Conservation (phyloP, 2,113 vertebrate species). For the Toxotes chatareus region DNA sequence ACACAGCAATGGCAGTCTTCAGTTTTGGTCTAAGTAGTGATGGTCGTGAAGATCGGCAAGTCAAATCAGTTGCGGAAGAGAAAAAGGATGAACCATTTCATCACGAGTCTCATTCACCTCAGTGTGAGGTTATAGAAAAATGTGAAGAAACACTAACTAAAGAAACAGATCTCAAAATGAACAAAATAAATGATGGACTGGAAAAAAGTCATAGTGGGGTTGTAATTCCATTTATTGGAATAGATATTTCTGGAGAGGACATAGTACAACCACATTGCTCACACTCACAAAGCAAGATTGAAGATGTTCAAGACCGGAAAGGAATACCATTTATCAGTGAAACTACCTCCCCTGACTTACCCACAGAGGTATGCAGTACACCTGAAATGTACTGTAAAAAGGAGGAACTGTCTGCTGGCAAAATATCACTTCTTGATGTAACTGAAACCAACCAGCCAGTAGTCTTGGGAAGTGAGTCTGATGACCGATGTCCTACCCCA, state of each 20-base stretch:
- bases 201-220: conserved; percentile 1
- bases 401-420: background rate
- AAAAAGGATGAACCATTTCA: conserved; percentile 17
- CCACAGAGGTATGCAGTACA: background rate
- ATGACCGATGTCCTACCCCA: conserved; percentile 57
- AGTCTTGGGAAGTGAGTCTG: conserved; percentile 1
- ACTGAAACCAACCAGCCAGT: conserved; percentile 4
- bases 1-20: background rate
- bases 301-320: conserved; percentile 19
- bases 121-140: background rate
- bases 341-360: background rate
- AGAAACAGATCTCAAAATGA: background rate
- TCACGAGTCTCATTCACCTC: background rate
- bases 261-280: background rate
- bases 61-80: conserved; percentile 5
- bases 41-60: conserved; percentile 20
- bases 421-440: conserved; percentile 14
- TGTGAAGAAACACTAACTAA: background rate
- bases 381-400: conserved; percentile 8
- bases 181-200: background rate
- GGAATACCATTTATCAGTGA: conserved; percentile 34
- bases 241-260: conserved; percentile 8
- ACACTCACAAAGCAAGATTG: background rate
- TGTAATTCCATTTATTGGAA: conserved; percentile 52
- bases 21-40: background rate